Evolutionary conservation across 2,797 vertebrate genomes (phyloP).

Genomic region (Chaetodon trifasciatus): DNA sequence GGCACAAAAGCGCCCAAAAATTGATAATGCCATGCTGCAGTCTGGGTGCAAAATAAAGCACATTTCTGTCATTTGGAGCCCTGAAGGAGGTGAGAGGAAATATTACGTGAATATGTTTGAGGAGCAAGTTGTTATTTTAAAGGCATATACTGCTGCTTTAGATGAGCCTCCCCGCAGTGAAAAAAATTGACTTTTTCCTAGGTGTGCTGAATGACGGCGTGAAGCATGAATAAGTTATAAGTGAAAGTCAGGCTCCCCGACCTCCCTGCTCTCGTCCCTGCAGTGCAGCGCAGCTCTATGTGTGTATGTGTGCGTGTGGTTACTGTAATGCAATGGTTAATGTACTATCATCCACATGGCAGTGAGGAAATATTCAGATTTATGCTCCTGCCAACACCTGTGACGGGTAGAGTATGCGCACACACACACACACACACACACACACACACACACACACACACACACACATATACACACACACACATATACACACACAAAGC

Average conservation of each 20-base stretch:
- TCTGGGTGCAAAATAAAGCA: slow-evolving; percentile 13
- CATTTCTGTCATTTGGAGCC: slow-evolving; percentile 20
- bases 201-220: slow-evolving; percentile 62
- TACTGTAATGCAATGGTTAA: slow-evolving; percentile 64
- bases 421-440: neutral
- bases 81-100: slow-evolving; percentile 15
- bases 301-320: neutral
- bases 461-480: neutral
- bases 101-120: slow-evolving; percentile 16
- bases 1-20: neutral
- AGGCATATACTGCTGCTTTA: slow-evolving; percentile 46
- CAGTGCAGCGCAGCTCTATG: slow-evolving; percentile 16
- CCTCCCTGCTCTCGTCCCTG: slow-evolving; percentile 47
- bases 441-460: neutral
- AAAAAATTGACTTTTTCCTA: slow-evolving; percentile 69
- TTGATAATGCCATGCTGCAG: neutral
- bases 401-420: slow-evolving; percentile 22
- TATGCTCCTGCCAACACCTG: slow-evolving; percentile 58
- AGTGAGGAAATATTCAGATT: slow-evolving; percentile 62
- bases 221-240: slow-evolving; percentile 82
- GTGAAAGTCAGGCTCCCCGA: slow-evolving; percentile 61
- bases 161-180: slow-evolving; percentile 50
- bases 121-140: slow-evolving; percentile 65
- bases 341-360: slow-evolving; percentile 42
- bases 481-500: neutral